phyloP scores from a whole-genome alignment of 1,140 invertebrate genomes.

The Drosophila burlai region DNA sequence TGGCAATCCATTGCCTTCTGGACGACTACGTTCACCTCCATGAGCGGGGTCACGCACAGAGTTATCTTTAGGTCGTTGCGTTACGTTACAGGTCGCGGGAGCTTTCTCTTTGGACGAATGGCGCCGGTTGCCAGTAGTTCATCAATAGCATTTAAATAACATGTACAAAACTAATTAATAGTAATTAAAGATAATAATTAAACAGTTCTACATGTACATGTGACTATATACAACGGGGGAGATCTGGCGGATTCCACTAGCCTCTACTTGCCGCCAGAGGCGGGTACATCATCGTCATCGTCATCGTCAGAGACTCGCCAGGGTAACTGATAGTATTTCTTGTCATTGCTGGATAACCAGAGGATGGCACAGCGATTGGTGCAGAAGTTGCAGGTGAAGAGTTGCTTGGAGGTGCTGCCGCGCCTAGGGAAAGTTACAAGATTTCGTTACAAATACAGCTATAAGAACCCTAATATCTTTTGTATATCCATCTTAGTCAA shows the following conservation, averaged over 20 bases:
- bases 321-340: slow-evolving; percentile 75
- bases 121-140: slow-evolving; percentile 57
- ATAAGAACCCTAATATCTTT: too few relatives aligned
- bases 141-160: slow-evolving; percentile 57
- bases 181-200: slow-evolving; percentile 56
- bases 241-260: background rate
- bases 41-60: slow-evolving; percentile 54
- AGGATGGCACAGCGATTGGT: slow-evolving; percentile 64
- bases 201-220: slow-evolving; percentile 43
- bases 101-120: slow-evolving; percentile 20
- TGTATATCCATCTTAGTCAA: background rate
- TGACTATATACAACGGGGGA: slow-evolving; percentile 44
- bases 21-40: slow-evolving; percentile 68
- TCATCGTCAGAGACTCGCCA: slow-evolving; percentile 73
- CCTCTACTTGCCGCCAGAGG: slow-evolving; percentile 12
- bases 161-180: slow-evolving; percentile 63
- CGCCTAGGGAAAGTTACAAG: slow-evolving; percentile 41
- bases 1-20: slow-evolving; percentile 51
- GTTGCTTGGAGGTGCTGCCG: slow-evolving; percentile 74
- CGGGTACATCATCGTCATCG: slow-evolving; percentile 31
- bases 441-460: background rate
- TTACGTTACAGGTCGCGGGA: background rate
- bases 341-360: slow-evolving; percentile 64
- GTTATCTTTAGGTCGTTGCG: slow-evolving; percentile 26
- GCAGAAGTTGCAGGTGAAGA: slow-evolving; percentile 83